phyloP scores from a whole-genome alignment of 2,888 invertebrate species.

The Brenthis daphne region DNA sequence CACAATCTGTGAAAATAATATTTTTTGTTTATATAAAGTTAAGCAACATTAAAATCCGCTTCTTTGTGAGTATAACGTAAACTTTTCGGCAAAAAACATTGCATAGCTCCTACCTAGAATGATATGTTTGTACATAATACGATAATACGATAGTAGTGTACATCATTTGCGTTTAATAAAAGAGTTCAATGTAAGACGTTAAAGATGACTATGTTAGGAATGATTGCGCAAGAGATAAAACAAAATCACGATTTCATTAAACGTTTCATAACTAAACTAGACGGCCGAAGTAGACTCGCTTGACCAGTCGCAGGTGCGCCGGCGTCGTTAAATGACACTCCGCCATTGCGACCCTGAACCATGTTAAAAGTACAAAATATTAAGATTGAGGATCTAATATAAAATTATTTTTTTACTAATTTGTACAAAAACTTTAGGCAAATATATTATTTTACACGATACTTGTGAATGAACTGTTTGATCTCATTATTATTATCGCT shows the following conservation, averaged over 20 bases:
- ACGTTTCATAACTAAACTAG: constrained; percentile 67
- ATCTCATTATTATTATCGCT: no score
- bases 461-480: no score
- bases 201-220: constrained; percentile 24
- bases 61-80: no score
- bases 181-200: constrained; percentile 8
- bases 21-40: background rate
- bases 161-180: background rate
- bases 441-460: no score
- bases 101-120: background rate
- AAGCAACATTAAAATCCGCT: background rate
- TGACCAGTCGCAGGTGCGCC: constrained; percentile 69
- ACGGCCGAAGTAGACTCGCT: constrained; percentile 54
- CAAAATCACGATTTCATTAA: constrained; percentile 63
- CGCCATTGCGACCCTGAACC: constrained; percentile 59
- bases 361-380: constrained; percentile 32
- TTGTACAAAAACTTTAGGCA: no score
- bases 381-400: constrained; percentile 13
- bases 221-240: constrained; percentile 64
- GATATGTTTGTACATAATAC: background rate
- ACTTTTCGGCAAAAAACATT: no score
- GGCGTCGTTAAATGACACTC: constrained; percentile 49
- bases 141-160: no score
- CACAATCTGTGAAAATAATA: background rate
- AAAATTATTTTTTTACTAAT: background rate